Evolutionary conservation across 2,888 invertebrate genomes (phyloP), one percentile per base, ranked within the genome.

Genomic region (Pollenia griseotomentosa): DNA sequence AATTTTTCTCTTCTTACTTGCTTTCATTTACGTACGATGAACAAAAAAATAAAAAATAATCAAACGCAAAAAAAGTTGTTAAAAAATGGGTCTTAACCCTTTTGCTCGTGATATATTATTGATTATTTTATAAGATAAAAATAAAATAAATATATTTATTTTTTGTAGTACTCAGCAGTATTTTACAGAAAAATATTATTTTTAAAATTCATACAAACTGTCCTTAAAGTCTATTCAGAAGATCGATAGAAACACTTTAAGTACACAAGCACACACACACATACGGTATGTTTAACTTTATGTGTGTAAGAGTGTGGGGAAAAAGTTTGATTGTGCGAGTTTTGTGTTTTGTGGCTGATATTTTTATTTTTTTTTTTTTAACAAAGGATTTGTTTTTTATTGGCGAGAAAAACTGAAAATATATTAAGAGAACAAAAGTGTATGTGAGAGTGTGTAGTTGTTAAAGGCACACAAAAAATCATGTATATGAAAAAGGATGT

Each of bases 101-200:
- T 33, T 33, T 80, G 55, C 53, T 55, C 12, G 33, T 59, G 55
- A 42, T 74, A 59, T 80, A 65, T 80, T 75, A 80, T 80, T 73
- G 86, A 83, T 81, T 86, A 80, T 83, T 73, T 40, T 55, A 77
- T 44, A 71, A 83, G 86, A 83, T 81, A 81, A 81, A 48, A 81
- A 81, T 59, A 79, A 68, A 59, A 73, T 74, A 14, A 51, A 23
- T 9, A 2, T 57, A 12, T 68, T 23, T 71, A 73, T 33, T 81
- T 81, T 81, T 73, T 83, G 12, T 81, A 59, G 51, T 55, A 78
- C 70, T 57, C 77, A 83, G 74, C 42, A 46, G 10, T 66, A 33
- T 9, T 8, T 48, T 10, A 59, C 44, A 59, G 14, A 14, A 48
- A 40, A 59, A 65, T 57, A 42, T 33, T 7, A 70, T 19, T 42